Base-by-base conservation (phyloP, 2,113 vertebrate genomes). In the Coreoperca whiteheadi region DNA sequence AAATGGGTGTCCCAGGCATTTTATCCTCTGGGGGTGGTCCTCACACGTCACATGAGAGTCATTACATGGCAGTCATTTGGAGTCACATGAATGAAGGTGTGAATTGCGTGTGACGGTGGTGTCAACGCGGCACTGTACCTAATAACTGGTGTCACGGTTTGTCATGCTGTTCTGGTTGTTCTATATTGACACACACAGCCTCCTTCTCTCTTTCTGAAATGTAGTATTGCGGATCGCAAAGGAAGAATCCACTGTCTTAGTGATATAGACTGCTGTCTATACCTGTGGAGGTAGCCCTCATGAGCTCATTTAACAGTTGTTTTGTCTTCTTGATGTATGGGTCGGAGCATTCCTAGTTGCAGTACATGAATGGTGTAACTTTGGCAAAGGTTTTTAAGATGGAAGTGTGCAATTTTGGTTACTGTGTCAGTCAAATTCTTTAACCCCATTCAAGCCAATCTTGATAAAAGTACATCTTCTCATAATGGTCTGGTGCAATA, bases 1-100 rank as follows among this genome's bases (percentile, higher is more conserved):
- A 8, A 30, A 8, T 7, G 8, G 30, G 2, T 9, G 39, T 59
- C 32, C 11, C 20, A 11, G 8, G 12, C 7, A 23, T 60, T 50
- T 39, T 21, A 23, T 39, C 30, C 15, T n/a, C 39, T 43, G 6
- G 4, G n/a, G 2, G 0, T 50, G 20, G 14, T 18, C 18, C 2
- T 11, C 59, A 56, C 32, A 1, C 32, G 63, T 78, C 74, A 82
- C 69, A 75, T 43, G 64, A 64, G 18, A 73, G 59, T 21, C 6
- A 0, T 60, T 34, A 20, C 0, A 1, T 34, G 23, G 60, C 41
- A 30, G 59, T 60, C 67, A 66, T 30, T 43, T 41, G n/a, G 43
- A 59, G n/a, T 77, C 66, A 80, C 32, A 50, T 63, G 46, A 54
- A 63, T 65, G 4, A 30, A 41, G 50, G n/a, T n/a, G n/a, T n/a